A percentile compares a stretch with the other conserved stretches of the same genome.
Conservation (phyloP, 2,888 invertebrate species). For the Mechanitis messenoides region DNA sequence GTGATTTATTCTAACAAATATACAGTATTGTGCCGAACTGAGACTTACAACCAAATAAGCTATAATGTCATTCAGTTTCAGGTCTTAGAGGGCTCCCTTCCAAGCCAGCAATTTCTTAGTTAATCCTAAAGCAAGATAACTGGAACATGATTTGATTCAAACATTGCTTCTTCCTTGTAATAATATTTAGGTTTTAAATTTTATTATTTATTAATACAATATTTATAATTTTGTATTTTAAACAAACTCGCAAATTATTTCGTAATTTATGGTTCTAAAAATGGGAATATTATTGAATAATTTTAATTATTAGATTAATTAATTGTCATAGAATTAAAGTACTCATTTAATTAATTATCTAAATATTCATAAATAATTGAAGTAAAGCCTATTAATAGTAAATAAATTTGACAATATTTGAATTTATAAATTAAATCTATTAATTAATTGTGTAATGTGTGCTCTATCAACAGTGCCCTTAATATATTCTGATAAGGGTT, state of each 20-base stretch:
- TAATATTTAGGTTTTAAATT: neutral
- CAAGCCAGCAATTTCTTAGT: constrained; percentile 48
- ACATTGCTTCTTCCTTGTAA: neutral
- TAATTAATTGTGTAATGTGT: neutral
- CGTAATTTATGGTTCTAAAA: too few species aligned
- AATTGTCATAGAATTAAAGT: too few species aligned
- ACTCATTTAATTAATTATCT: too few species aligned
- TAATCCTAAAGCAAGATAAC: constrained; percentile 56
- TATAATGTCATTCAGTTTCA: constrained; percentile 10
- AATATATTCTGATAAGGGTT: constrained; percentile 2
- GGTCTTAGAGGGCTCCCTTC: constrained; percentile 31
- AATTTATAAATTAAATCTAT: neutral
- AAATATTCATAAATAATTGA: too few species aligned
- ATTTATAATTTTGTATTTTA: too few species aligned
- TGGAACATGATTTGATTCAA: constrained; percentile 14
- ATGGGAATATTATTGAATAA: too few species aligned
- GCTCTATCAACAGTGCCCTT: neutral
- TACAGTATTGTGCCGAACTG: neutral
- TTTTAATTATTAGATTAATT: too few species aligned
- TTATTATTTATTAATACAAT: neutral
- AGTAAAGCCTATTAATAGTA: too few species aligned
- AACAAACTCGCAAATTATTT: too few species aligned
- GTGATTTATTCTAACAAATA: too few species aligned
- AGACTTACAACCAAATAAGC: constrained; percentile 1
- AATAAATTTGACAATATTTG: neutral